Percentiles rank a stretch among this genome's conserved stretches.
Conservation (phyloP, 1,140 invertebrate species). For the Magallana gigas region DNA sequence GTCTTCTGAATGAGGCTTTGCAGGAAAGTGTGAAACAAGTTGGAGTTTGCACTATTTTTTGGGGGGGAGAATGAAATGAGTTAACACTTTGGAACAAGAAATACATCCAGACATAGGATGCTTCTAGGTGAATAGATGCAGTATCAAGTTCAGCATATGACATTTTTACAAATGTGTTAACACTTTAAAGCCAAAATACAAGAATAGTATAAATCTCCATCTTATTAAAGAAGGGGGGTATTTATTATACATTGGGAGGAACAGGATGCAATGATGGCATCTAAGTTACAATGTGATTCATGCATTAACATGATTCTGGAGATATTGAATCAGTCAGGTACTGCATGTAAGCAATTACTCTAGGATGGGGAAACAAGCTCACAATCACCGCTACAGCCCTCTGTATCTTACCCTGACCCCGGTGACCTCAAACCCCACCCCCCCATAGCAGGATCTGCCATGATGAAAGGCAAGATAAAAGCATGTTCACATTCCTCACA, state of each 20-base stretch:
- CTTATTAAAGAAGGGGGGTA: no score
- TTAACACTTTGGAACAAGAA: slow-evolving; percentile 16
- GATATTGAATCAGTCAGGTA: neutral
- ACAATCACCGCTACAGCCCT: neutral
- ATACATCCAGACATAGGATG: neutral
- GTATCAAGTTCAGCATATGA: slow-evolving; percentile 11
- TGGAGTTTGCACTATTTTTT: neutral
- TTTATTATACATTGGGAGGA: no score
- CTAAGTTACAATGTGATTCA: slow-evolving; percentile 1
- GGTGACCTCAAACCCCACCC: neutral
- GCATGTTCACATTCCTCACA: slow-evolving; percentile 4
- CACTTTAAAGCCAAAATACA: neutral
- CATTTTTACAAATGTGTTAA: slow-evolving; percentile 9
- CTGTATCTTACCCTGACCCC: neutral
- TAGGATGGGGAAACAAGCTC: slow-evolving; percentile 5
- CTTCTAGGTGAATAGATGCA: neutral
- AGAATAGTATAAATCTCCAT: no score
- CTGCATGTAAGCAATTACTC: slow-evolving; percentile 21
- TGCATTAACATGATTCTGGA: neutral
- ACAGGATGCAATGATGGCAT: neutral
- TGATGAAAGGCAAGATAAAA: slow-evolving; percentile 30
- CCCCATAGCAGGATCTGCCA: neutral
- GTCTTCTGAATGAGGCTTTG: neutral
- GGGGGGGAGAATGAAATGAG: neutral
- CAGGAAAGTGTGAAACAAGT: neutral